Percentiles rank a stretch among this genome's conserved stretches.
phyloP scores from a whole-genome alignment of 2,797 vertebrate genomes.

The Poeciliopsis turneri region DNA sequence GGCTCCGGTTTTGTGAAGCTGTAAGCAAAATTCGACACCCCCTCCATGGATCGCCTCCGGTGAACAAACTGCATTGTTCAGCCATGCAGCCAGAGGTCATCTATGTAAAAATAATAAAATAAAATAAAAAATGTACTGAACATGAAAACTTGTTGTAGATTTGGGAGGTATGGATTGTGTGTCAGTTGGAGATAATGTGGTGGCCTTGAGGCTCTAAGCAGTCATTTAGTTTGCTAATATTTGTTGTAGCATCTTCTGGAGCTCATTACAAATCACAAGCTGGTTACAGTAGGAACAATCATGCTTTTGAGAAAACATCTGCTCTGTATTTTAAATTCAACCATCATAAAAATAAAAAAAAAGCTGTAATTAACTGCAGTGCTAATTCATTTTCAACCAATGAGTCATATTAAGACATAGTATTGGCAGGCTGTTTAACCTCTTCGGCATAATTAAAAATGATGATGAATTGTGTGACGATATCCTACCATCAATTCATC shows the following conservation, averaged over 20 bases:
- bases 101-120: neutral
- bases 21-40: slow-evolving; percentile 35
- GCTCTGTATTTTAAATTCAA: slow-evolving; percentile 30
- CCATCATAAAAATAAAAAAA: slow-evolving; percentile 16
- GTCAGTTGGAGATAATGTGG: slow-evolving; percentile 12
- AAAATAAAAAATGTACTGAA: neutral
- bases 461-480: slow-evolving; percentile 39
- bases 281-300: slow-evolving; percentile 27
- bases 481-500: slow-evolving; percentile 41
- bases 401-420: slow-evolving; percentile 41
- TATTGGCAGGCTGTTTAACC: slow-evolving; percentile 7
- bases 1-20: slow-evolving; percentile 29
- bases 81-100: slow-evolving; percentile 9
- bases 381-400: slow-evolving; percentile 29
- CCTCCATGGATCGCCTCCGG: neutral
- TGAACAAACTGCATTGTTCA: slow-evolving; percentile 16
- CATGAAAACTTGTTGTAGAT: slow-evolving; percentile 8
- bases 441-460: slow-evolving; percentile 36
- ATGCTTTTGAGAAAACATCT: slow-evolving; percentile 31
- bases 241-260: slow-evolving; percentile 13
- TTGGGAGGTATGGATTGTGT: slow-evolving; percentile 7
- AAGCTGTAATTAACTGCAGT: slow-evolving; percentile 1
- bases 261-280: slow-evolving; percentile 32
- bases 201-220: slow-evolving; percentile 1
- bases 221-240: slow-evolving; percentile 22